Evolutionary conservation across 92 coral and sea anemone species (phyloP), one percentile per base, ranked within the genome.

Genomic region (Zoanthus sansibaricus): DNA sequence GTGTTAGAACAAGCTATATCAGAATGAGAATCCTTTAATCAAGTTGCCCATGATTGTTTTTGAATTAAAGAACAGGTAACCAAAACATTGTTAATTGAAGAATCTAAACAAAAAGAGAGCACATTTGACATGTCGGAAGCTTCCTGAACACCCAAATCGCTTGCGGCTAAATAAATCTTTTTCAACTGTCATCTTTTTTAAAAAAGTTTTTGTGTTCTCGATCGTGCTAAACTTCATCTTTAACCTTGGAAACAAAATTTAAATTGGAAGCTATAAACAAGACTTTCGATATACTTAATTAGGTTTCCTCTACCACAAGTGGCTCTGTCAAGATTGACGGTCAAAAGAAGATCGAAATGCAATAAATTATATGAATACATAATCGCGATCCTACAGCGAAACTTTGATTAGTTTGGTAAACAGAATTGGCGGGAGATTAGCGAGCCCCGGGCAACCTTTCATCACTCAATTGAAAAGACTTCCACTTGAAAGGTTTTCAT

Each of bases 351-450:
- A 82, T 83, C 33, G 89, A 70, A 68, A 94, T 92, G 90, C 90
- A 92, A 87, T 92, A 86, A 88, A 87, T 78, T 83, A 79, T 84
- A 90, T 83, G 95, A 93, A 93, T 93, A 91, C 91, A 87, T 93
- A 93, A 93, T 95, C 91, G 87, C 93, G 78, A 66, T 87, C 98
- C 94, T 42, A 82, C 93, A 76, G 98, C 77, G 96, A 78, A 77
- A 86, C 83, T 88, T 90, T 83, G 94, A 95, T 95, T 95, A 95
- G 96, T 91, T 92, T 92, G 89, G 92, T 89, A 91, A 93, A 95
- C 96, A 95, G 86, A 78, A 88, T 70, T 91, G 86, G 94, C 86
- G 89, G 92, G 88, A 86, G 82, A 16, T 20, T 47, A 69, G 87
- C 33, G 20, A 6, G 77, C 87, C 78, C 21, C 56, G 31, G 79